Conservation (phyloP, 2,888 invertebrate genomes). For the Dolichomitus sp. region DNA sequence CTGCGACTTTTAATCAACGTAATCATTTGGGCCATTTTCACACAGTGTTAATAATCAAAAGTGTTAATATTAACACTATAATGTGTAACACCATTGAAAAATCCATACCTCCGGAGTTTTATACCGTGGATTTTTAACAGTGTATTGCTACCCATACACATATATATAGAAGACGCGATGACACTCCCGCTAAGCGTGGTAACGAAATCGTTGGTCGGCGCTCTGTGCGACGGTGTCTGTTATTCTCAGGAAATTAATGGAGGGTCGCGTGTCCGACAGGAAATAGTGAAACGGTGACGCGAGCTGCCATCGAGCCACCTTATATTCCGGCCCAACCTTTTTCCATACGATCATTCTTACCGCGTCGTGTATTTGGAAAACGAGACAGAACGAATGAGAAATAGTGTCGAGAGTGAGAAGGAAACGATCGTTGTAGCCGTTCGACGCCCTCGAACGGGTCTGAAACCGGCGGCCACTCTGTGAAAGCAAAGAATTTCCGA, state of each 20-base stretch:
- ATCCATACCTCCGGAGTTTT: too few species aligned
- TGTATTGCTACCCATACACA: too few species aligned
- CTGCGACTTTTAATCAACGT: too few species aligned
- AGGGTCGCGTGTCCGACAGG: conserved; percentile 73
- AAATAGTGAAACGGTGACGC: conserved; percentile 79
- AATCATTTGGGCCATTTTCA: too few species aligned
- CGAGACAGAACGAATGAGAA: conserved; percentile 51
- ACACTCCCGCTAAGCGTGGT: not conserved
- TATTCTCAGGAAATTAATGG: conserved; percentile 67
- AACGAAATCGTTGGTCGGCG: conserved; percentile 51
- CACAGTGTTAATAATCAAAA: too few species aligned
- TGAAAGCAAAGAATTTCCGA: conserved; percentile 21
- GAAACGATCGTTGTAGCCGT: conserved; percentile 2
- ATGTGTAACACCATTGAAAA: not conserved
- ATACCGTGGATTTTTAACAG: too few species aligned
- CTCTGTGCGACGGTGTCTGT: conserved; percentile 38
- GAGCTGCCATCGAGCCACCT: conserved; percentile 58
- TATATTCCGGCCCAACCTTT: conserved; percentile 54
- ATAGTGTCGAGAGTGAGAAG: conserved; percentile 33
- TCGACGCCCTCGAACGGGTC: conserved; percentile 23
- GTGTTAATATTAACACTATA: too few species aligned
- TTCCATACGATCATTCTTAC: conserved; percentile 60
- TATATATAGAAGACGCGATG: not conserved
- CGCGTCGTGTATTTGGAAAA: conserved; percentile 27
- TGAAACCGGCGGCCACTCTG: conserved; percentile 26